A percentile compares a stretch with the other conserved stretches of the same genome.
Evolutionary conservation across 2,888 invertebrate species (phyloP).

Genomic region (Cataglyphis livida): DNA sequence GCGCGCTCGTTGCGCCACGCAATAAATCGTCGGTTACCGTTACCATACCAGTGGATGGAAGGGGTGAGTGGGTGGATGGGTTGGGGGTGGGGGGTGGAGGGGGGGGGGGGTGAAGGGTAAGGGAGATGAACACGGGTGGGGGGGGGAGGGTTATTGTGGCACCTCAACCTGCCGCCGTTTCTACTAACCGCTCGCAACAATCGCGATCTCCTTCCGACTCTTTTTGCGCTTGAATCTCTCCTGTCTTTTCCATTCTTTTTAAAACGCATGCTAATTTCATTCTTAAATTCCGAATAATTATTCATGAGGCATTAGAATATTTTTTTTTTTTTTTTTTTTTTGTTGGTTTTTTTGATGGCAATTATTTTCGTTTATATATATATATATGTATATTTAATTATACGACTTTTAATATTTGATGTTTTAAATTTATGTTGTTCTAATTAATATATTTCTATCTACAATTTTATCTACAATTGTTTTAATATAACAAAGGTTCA

Average conservation of each 20-base stretch:
- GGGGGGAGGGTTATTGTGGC: slow-evolving; percentile 76
- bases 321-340: not conserved
- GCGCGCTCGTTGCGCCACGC: slow-evolving; percentile 79
- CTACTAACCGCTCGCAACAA: slow-evolving; percentile 65
- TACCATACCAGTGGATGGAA: slow-evolving; percentile 70
- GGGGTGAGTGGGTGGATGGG: not conserved
- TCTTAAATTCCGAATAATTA: not conserved
- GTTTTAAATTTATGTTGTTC: no score
- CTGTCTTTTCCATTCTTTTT: not conserved
- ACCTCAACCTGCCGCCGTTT: slow-evolving; percentile 63
- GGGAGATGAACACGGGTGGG: slow-evolving; percentile 61
- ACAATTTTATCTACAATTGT: not conserved
- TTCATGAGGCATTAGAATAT: not conserved
- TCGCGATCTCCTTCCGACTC: slow-evolving; percentile 55
- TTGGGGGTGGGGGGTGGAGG: not conserved
- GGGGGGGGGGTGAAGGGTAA: slow-evolving; percentile 33
- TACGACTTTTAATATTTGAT: not conserved
- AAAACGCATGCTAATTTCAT: not conserved
- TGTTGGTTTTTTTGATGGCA: no score
- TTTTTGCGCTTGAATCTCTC: slow-evolving; percentile 29
- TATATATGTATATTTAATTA: not conserved
- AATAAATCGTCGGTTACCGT: slow-evolving; percentile 83
- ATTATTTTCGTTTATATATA: not conserved
- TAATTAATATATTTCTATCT: not conserved
- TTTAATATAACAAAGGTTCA: not conserved